Percentiles rank a stretch among this genome's conserved stretches.
These are phyloP conservation scores for Bombus ignitus DNA, from an alignment of 1,140 invertebrate genomes.

Conservation along the genomic window DNA sequence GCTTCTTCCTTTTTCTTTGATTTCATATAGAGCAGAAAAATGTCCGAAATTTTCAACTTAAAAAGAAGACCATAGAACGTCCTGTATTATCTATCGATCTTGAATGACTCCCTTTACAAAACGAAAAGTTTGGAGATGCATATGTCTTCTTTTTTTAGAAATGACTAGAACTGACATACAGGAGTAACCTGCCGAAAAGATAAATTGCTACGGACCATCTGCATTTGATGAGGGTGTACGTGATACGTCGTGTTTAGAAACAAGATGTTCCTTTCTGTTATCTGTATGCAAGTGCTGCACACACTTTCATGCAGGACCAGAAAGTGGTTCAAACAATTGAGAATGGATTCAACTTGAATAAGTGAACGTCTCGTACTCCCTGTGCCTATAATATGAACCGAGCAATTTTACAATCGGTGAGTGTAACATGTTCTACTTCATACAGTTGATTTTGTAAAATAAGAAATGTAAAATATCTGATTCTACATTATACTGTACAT, in stretches of 20 bases:
- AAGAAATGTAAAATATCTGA: background rate
- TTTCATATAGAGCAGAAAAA: background rate
- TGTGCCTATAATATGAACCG: constrained; percentile 69
- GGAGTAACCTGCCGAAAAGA: constrained; percentile 54
- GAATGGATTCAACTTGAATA: constrained; percentile 45
- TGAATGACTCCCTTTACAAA: background rate
- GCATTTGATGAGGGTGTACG: constrained; percentile 53
- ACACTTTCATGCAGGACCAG: constrained; percentile 58
- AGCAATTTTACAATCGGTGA: constrained; percentile 77
- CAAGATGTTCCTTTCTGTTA: constrained; percentile 46
- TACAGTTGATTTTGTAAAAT: background rate
- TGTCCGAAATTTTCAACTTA: background rate
- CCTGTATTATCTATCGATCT: background rate
- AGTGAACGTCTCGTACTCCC: constrained; percentile 67
- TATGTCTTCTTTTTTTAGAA: constrained; percentile 51
- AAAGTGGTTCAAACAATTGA: background rate
- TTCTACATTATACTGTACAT: background rate
- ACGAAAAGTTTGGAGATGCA: background rate
- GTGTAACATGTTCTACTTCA: background rate
- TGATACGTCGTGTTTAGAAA: constrained; percentile 51
- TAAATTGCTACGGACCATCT: constrained; percentile 55
- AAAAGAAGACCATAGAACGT: background rate
- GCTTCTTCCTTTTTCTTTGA: no score
- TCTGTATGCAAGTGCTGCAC: constrained; percentile 67
- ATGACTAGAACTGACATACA: constrained; percentile 58